A percentile compares a stretch with the other conserved stretches of the same genome.
Conservation (phyloP, 2,113 vertebrate species). For the Prunella fulvescens region DNA sequence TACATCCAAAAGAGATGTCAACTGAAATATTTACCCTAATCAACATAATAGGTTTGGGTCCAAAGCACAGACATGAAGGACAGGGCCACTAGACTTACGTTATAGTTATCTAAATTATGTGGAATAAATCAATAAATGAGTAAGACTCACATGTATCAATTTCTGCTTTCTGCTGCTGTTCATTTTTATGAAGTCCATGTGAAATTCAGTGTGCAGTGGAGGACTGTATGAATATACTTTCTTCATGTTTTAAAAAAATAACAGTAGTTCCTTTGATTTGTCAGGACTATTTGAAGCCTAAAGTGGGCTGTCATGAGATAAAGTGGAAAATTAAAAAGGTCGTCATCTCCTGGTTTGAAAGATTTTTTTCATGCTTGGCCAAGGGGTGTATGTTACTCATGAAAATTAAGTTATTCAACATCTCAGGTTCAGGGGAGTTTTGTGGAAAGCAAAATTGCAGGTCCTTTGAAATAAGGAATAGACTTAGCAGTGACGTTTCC, state of each 20-base stretch:
- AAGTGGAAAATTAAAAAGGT: not conserved
- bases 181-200: not conserved
- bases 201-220: not conserved
- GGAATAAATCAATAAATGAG: not conserved
- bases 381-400: not conserved
- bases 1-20: not conserved
- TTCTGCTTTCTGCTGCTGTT: not conserved
- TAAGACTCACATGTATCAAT: not conserved
- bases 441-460: not conserved
- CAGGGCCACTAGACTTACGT: not conserved
- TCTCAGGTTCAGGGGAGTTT: not conserved
- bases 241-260: not conserved
- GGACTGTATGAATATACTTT: not conserved
- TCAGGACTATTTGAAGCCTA: not conserved
- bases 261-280: not conserved
- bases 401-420: not conserved
- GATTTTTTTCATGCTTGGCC: not conserved
- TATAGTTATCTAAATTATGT: not conserved
- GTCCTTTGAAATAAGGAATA: not conserved
- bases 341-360: not conserved
- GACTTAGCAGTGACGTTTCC: not conserved
- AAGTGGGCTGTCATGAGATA: not conserved
- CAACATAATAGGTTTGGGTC: not conserved
- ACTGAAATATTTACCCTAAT: not conserved
- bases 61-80: not conserved